Base-by-base conservation (phyloP, 2,113 vertebrate species). In the Scatophagus argus region DNA sequence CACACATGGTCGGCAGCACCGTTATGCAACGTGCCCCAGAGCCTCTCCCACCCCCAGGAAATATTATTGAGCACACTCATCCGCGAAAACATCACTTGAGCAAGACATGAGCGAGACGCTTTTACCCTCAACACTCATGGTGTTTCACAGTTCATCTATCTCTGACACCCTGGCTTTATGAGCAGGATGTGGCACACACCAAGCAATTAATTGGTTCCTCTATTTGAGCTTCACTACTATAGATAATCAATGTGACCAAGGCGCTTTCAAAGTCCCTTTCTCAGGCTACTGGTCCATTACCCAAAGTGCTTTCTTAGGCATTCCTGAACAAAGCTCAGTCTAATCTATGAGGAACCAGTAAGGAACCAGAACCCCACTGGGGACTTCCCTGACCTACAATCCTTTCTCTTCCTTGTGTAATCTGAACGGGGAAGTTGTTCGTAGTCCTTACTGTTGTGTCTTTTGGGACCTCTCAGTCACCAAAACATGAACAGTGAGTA, bases 341-440 rank as follows among this genome's bases (percentile, higher is more conserved):
- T 65, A 16, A 43, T 21, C 23, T n/a, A n/a, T n/a, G 36, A 59
- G n/a, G 38, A 19, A n/a, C n/a, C n/a, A n/a, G n/a, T n/a, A n/a
- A 44, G 65, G 44, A 80, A 81, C 43, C 56, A 36, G 77, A 43
- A 77, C 59, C 51, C 52, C 8, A 8, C 56, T 4, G 14, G 75
- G 78, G 63, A 81, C 2, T 73, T 84, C 25, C 54, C 78, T 66
- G 77, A 68, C 65, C 77, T 66, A 66, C 54, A 84, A 67, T 77
- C 52, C 62, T 71, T 59, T 16, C 9, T 14, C 8, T 49, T 51
- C 52, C 21, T 41, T 16, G 16, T 64, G 61, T 70, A 69, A 81
- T 27, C 0, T 51, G 56, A 85, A 49, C 77, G 34, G 59, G 21
- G 5, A 19, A 5, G 2, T 23, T 73, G 64, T 52, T 52, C 51